Evolutionary conservation across 2,888 invertebrate genomes (phyloP).

Genomic region (Napeogenes sylphis): DNA sequence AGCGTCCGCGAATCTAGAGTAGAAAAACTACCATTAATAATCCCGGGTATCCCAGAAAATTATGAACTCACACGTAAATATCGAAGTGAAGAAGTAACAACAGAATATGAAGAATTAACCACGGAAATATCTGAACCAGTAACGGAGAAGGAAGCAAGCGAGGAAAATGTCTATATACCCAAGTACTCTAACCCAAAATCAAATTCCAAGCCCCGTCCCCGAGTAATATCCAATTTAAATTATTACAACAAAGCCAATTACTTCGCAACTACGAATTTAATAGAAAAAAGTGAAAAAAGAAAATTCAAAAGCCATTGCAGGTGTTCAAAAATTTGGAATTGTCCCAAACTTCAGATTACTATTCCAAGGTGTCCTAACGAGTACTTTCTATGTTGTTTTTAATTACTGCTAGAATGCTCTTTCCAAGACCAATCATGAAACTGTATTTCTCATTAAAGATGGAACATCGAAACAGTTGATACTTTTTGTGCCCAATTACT

Average conservation of each 20-base stretch:
- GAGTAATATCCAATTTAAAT: slow-evolving; percentile 54
- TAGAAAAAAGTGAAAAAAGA: slow-evolving; percentile 48
- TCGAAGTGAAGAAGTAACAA: slow-evolving; percentile 23
- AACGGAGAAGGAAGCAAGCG: slow-evolving; percentile 25
- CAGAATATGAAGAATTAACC: slow-evolving; percentile 26
- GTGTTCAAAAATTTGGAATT: slow-evolving; percentile 71
- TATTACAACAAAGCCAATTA: slow-evolving; percentile 47
- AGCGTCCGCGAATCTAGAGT: slow-evolving; percentile 41
- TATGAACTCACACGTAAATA: slow-evolving; percentile 13
- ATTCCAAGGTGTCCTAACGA: slow-evolving; percentile 70
- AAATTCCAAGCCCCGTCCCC: slow-evolving; percentile 36
- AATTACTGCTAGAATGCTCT: slow-evolving; percentile 16
- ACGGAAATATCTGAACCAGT: slow-evolving; percentile 36
- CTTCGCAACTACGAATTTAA: slow-evolving; percentile 44
- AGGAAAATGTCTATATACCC: slow-evolving; percentile 32
- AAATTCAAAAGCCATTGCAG: slow-evolving; percentile 62
- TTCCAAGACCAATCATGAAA: no score
- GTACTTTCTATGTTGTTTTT: slow-evolving; percentile 70
- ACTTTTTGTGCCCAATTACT: no score
- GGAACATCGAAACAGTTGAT: no score
- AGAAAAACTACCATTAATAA: slow-evolving; percentile 47
- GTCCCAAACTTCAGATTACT: slow-evolving; percentile 67
- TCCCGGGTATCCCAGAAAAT: slow-evolving; percentile 32
- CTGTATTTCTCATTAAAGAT: no score
- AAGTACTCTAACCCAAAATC: slow-evolving; percentile 33